These are phyloP conservation scores for Carabus problematicus DNA, from an alignment of 2,888 invertebrate genomes.

Conservation along the genomic window DNA sequence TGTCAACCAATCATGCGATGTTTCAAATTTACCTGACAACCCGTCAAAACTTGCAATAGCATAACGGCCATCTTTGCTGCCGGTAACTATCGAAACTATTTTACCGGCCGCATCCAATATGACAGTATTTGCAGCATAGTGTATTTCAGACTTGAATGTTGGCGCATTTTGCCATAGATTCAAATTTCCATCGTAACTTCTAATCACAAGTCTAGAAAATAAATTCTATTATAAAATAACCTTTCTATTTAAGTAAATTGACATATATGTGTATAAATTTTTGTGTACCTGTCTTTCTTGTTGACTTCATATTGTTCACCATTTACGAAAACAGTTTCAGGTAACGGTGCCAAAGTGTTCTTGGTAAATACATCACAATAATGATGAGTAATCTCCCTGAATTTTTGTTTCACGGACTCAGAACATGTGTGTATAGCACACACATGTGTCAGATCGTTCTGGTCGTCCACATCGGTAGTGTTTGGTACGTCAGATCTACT, in stretches of 20 bases:
- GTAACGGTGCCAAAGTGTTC: constrained; percentile 57
- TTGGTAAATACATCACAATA: constrained; percentile 61
- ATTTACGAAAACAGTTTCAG: constrained; percentile 59
- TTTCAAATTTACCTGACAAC: constrained; percentile 62
- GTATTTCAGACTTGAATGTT: constrained; percentile 61
- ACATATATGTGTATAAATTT: constrained; percentile 3
- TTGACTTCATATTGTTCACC: constrained; percentile 59
- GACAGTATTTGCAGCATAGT: constrained; percentile 58
- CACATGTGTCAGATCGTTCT: not conserved
- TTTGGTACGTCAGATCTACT: no score
- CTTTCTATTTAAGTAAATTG: not conserved
- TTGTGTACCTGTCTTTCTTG: constrained; percentile 52
- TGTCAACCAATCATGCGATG: constrained; percentile 54
- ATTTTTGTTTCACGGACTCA: not conserved
- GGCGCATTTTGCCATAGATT: constrained; percentile 61
- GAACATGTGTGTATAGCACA: constrained; percentile 20
- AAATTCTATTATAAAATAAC: constrained; percentile 4
- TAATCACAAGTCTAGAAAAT: constrained; percentile 54
- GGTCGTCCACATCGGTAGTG: no score
- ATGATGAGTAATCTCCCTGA: constrained; percentile 56
- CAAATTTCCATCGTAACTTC: constrained; percentile 58
- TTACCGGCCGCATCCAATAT: constrained; percentile 56
- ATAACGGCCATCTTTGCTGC: constrained; percentile 58
- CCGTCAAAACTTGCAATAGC: constrained; percentile 61
- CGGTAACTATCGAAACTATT: constrained; percentile 60